Evolutionary conservation across 2,888 invertebrate species (phyloP).

Genomic region (Globia sparganii): DNA sequence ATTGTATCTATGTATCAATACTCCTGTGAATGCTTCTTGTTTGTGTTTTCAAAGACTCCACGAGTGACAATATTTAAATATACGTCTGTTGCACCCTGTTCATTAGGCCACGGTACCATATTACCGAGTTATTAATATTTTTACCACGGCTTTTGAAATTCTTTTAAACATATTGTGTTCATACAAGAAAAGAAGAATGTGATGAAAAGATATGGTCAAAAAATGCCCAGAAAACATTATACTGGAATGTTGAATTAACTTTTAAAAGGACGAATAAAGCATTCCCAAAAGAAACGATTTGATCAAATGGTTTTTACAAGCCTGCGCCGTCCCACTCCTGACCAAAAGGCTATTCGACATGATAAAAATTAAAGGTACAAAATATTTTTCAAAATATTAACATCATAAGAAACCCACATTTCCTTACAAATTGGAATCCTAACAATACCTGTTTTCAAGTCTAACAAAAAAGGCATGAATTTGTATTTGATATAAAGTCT

Average conservation of each 20-base stretch:
- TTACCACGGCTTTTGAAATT: not conserved
- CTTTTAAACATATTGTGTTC: not conserved
- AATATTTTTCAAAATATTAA: not conserved
- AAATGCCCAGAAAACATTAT: not conserved
- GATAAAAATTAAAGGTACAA: not conserved
- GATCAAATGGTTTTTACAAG: too few species aligned
- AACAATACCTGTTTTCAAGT: conserved; percentile 28
- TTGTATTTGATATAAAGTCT: conserved; percentile 23
- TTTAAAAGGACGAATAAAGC: not conserved
- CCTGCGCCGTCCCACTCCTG: too few species aligned
- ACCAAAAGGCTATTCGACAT: too few species aligned
- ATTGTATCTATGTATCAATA: too few species aligned
- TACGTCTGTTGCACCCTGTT: not conserved
- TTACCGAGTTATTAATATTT: not conserved
- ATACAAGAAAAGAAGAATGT: not conserved
- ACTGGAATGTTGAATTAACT: not conserved
- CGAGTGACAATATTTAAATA: not conserved
- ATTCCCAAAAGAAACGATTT: not conserved
- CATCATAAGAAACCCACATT: conserved; percentile 16
- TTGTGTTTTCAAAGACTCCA: not conserved
- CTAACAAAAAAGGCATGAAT: conserved; percentile 38
- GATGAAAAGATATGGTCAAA: not conserved
- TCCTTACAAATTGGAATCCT: conserved; percentile 27
- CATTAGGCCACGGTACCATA: not conserved
- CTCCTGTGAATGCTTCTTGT: too few species aligned